phyloP scores from a whole-genome alignment of 2,113 vertebrate species.

The Peromyscus californicus region DNA sequence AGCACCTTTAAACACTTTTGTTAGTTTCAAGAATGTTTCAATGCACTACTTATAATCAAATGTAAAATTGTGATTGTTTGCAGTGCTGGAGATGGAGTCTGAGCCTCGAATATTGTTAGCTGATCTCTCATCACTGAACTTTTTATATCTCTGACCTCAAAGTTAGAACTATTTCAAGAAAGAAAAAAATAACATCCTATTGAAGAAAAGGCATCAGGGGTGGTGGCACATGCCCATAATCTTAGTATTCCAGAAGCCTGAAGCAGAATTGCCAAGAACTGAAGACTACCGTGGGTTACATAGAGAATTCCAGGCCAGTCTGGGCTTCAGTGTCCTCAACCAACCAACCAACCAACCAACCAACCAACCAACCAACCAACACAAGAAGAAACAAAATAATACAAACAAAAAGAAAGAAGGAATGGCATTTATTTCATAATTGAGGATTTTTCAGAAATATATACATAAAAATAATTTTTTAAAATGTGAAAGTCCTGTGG shows the following conservation, averaged over 20 bases:
- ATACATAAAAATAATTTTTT: slow-evolving; percentile 5
- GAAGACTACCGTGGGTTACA: neutral
- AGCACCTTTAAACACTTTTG: slow-evolving; percentile 17
- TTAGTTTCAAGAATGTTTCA: slow-evolving; percentile 43
- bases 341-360: neutral
- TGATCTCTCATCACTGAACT: neutral
- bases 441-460: neutral
- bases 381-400: neutral
- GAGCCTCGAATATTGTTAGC: neutral
- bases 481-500: neutral
- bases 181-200: slow-evolving; percentile 17
- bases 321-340: neutral
- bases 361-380: neutral
- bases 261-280: neutral
- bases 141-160: neutral
- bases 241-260: neutral
- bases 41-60: neutral
- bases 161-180: slow-evolving; percentile 62
- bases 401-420: neutral
- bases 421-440: neutral
- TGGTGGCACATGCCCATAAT: neutral
- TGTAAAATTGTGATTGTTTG: neutral
- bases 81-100: neutral
- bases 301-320: neutral
- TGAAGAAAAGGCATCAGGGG: neutral